A percentile compares a stretch with the other conserved stretches of the same genome.
These are phyloP conservation scores for Eucera pruinosa DNA, from an alignment of 2,888 invertebrate species.

Conservation along the genomic window DNA sequence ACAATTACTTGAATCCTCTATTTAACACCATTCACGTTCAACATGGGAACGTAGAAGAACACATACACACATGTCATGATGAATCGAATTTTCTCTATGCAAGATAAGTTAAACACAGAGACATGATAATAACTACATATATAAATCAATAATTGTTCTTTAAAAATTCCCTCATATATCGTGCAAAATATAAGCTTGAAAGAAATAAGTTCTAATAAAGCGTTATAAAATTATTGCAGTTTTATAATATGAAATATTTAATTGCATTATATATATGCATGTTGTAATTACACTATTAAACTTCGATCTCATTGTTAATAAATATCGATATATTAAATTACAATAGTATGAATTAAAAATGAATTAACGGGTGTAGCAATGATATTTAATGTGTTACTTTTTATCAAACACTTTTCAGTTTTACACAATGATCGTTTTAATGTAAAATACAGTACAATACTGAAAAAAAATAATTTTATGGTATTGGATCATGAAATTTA, in stretches of 20 bases:
- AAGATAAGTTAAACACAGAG: not conserved
- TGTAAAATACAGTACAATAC: no score
- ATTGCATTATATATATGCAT: no score
- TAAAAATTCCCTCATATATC: not conserved
- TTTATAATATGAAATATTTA: not conserved
- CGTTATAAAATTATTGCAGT: not conserved
- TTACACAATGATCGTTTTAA: no score
- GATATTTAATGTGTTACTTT: no score
- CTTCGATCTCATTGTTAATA: no score
- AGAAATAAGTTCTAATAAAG: not conserved
- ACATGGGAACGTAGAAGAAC: not conserved
- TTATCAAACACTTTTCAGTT: no score
- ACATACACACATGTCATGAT: conserved; percentile 2
- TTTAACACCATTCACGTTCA: not conserved
- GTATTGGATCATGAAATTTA: no score
- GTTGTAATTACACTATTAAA: not conserved
- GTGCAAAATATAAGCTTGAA: not conserved
- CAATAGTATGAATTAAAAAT: no score
- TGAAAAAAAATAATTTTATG: not conserved
- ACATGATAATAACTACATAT: not conserved
- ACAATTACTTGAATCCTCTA: conserved; percentile 4
- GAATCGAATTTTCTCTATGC: not conserved
- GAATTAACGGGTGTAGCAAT: no score
- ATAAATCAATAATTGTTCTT: not conserved
- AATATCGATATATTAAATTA: no score